Percentiles rank a stretch among this genome's conserved stretches.
These are phyloP conservation scores for Hydrophis major DNA, from an alignment of 2,797 vertebrate genomes.

Conservation along the genomic window DNA sequence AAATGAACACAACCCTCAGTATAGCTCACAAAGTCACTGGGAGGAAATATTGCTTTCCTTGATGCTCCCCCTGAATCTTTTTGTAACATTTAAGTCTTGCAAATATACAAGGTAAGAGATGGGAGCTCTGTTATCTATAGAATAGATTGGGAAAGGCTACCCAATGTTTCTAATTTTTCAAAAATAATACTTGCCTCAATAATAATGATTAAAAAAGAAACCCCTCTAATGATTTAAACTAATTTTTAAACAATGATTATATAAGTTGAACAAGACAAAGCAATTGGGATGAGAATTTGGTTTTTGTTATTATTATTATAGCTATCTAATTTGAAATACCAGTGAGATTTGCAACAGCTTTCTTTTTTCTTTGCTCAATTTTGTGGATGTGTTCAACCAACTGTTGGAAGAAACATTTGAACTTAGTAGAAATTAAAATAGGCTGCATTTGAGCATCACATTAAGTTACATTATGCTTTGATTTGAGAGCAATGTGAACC, in stretches of 20 bases:
- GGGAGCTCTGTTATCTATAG: background rate
- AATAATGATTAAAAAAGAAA: constrained; percentile 33
- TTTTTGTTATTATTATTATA: background rate
- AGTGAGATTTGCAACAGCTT: background rate
- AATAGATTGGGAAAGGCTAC: constrained; percentile 31
- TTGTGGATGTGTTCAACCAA: background rate
- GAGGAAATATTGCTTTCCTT: background rate
- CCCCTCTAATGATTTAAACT: constrained; percentile 57
- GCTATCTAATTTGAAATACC: constrained; percentile 1
- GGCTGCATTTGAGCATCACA: background rate
- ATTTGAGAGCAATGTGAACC: background rate
- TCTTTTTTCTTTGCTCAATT: background rate
- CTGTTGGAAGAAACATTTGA: background rate
- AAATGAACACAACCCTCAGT: background rate
- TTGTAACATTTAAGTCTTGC: background rate
- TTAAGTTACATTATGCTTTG: background rate
- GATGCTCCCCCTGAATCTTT: background rate
- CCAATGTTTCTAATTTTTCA: constrained; percentile 19
- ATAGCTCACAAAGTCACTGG: background rate
- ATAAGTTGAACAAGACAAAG: constrained; percentile 17
- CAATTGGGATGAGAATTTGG: constrained; percentile 35
- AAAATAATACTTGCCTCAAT: constrained; percentile 47
- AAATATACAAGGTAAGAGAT: constrained; percentile 17
- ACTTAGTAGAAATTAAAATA: background rate
- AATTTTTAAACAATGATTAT: constrained; percentile 14